Percentiles rank a stretch among this genome's conserved stretches.
Conservation (phyloP, 2,888 invertebrate species). For the Thelaira solivaga region DNA sequence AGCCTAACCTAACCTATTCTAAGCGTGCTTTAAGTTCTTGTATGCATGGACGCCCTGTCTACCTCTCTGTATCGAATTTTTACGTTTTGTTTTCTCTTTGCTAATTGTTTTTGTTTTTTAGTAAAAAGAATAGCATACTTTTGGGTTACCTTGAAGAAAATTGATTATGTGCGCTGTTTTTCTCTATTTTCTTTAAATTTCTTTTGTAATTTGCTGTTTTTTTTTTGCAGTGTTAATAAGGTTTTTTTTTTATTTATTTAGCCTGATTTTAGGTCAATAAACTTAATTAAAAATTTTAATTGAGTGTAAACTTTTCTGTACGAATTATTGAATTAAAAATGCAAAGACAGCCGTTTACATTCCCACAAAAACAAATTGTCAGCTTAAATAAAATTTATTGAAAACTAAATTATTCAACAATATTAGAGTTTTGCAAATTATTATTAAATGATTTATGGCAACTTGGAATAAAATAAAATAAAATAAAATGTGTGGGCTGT, state of each 20-base stretch:
- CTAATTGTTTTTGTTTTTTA: not conserved
- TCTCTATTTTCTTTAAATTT: not conserved
- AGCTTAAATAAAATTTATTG: not conserved
- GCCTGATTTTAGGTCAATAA: not conserved
- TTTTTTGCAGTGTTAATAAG: not conserved
- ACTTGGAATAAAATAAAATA: not conserved
- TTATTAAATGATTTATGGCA: slow-evolving; percentile 24
- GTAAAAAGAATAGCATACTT: not conserved
- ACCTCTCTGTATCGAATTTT: no score
- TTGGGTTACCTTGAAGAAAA: not conserved
- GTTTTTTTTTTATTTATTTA: not conserved
- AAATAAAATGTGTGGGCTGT: slow-evolving; percentile 6
- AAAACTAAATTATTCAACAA: not conserved
- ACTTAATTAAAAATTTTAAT: not conserved
- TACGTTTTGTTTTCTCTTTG: not conserved
- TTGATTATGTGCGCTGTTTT: not conserved
- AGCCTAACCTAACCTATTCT: no score
- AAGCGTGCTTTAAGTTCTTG: not conserved
- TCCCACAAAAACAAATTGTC: slow-evolving; percentile 9
- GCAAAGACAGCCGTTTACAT: not conserved
- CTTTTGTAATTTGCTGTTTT: not conserved
- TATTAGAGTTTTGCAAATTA: not conserved
- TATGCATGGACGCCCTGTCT: not conserved
- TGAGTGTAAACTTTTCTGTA: not conserved
- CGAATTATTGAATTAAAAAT: not conserved